Evolutionary conservation across 30 jellyfish, hydroid and myxozoan species (phyloP).

Genomic region (Turritopsis rubra): DNA sequence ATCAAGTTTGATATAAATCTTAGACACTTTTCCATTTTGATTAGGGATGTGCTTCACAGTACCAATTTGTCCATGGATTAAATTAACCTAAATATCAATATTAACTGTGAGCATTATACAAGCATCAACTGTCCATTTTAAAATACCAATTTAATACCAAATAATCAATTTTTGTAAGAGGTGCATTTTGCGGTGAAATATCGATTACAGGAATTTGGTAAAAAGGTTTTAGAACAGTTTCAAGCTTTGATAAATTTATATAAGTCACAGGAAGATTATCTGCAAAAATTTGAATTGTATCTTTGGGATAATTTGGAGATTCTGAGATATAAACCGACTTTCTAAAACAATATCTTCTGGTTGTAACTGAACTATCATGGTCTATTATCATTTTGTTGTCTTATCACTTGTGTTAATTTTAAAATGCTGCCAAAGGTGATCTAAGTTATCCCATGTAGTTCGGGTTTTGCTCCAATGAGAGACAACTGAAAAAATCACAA

Average conservation of each 20-base stretch:
- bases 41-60: background rate
- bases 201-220: background rate
- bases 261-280: conserved; percentile 12
- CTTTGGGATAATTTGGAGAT: conserved; percentile 4
- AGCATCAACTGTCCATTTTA: conserved; percentile 27
- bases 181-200: background rate
- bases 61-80: conserved; percentile 40
- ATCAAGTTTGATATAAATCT: conserved; percentile 23
- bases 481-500: conserved; percentile 28
- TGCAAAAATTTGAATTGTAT: conserved; percentile 19
- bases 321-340: background rate
- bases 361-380: conserved; percentile 8
- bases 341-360: background rate
- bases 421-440: conserved; percentile 11
- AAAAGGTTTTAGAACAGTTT: background rate
- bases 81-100: conserved; percentile 21
- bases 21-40: background rate
- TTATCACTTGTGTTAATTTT: conserved; percentile 7
- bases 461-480: conserved; percentile 22
- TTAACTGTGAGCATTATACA: background rate
- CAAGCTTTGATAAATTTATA: conserved; percentile 7
- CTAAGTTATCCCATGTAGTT: conserved; percentile 3
- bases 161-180: background rate
- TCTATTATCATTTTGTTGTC: conserved; percentile 2
- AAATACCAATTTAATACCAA: conserved; percentile 17